phyloP scores from a whole-genome alignment of 1,140 invertebrate genomes.

The Magallana angulata region DNA sequence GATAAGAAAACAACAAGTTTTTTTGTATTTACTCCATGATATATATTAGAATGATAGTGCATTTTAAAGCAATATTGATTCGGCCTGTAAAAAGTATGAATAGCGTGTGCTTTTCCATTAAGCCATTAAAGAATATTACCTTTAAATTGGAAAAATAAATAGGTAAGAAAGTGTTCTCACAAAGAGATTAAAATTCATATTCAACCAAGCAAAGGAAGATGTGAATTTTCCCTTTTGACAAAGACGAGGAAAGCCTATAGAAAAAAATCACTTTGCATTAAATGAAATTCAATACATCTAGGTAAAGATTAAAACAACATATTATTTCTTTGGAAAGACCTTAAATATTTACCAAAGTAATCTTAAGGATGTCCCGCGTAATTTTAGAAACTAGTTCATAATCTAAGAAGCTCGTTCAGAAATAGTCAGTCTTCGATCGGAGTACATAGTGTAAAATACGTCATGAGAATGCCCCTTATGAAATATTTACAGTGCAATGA shows the following conservation, averaged over 20 bases:
- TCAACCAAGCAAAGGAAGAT: neutral
- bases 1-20: too few relatives aligned
- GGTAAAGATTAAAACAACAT: neutral
- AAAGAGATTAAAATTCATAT: constrained; percentile 11
- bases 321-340: neutral
- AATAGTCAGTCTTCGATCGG: too few relatives aligned
- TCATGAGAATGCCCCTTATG: neutral
- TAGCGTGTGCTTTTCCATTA: neutral
- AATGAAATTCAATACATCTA: neutral
- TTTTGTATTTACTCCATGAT: too few relatives aligned
- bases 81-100: neutral
- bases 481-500: neutral
- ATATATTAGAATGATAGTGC: neutral
- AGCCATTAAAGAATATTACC: neutral
- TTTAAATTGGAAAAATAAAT: constrained; percentile 33
- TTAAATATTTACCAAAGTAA: too few relatives aligned
- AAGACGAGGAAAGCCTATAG: neutral
- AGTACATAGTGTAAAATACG: too few relatives aligned
- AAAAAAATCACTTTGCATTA: neutral
- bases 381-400: too few relatives aligned
- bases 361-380: too few relatives aligned
- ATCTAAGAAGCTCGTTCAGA: too few relatives aligned
- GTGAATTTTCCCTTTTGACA: neutral
- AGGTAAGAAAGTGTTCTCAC: neutral
- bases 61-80: constrained; percentile 1